Conservation (phyloP, 2,113 vertebrate genomes). For the Colinus virginianus region DNA sequence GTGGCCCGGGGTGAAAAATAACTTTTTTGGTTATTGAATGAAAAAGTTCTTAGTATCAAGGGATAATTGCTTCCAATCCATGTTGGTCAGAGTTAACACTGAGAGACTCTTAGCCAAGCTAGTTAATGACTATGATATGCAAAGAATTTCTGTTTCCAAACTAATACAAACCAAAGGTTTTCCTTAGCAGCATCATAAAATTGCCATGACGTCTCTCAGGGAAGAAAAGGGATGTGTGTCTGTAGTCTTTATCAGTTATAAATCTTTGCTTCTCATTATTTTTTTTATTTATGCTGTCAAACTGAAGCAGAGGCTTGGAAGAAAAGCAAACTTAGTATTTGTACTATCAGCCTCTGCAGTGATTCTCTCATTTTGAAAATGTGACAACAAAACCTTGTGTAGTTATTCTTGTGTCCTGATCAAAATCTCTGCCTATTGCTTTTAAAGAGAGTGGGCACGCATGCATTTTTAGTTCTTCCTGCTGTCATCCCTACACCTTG, state of each 20-base stretch:
- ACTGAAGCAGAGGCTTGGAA: not conserved
- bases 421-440: not conserved
- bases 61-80: conserved; percentile 3
- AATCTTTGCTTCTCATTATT: not conserved
- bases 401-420: not conserved
- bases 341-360: not conserved
- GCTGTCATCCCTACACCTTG: not conserved
- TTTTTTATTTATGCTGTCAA: not conserved
- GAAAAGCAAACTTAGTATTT: not conserved
- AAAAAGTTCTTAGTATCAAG: not conserved
- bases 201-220: not conserved
- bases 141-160: conserved; percentile 66
- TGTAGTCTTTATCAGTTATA: not conserved
- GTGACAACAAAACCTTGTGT: not conserved
- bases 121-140: conserved; percentile 54
- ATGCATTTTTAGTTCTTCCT: not conserved
- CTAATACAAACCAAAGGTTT: conserved; percentile 45
- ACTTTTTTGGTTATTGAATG: conserved; percentile 12
- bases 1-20: not conserved
- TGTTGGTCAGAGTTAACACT: conserved; percentile 33
- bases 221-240: not conserved
- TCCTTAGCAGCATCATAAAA: conserved; percentile 53
- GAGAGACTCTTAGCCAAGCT: conserved; percentile 41
- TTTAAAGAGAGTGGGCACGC: not conserved
- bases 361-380: not conserved